Evolutionary conservation across 1,140 invertebrate species (phyloP).

Genomic region (Drosophila willistoni): DNA sequence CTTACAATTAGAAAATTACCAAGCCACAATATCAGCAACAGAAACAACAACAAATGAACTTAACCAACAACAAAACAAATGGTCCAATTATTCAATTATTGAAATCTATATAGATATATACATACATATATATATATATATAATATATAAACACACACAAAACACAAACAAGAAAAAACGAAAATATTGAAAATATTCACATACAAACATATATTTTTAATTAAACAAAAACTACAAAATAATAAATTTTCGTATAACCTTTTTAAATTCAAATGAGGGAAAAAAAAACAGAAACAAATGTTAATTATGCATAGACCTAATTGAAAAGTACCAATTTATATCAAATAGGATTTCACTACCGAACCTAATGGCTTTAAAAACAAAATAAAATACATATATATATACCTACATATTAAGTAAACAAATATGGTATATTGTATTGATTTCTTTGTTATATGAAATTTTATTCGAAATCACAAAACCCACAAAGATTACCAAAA

Average conservation of each 20-base stretch:
- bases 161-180: slow-evolving; percentile 8
- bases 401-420: slow-evolving; percentile 16
- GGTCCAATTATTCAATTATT: slow-evolving; percentile 82
- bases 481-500: slow-evolving; percentile 40
- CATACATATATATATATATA: slow-evolving; percentile 40
- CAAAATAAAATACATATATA: slow-evolving; percentile 24
- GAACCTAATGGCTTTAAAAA: slow-evolving; percentile 74
- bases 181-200: slow-evolving; percentile 23
- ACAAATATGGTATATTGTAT: slow-evolving; percentile 25
- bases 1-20: slow-evolving; percentile 55
- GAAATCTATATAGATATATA: slow-evolving; percentile 39
- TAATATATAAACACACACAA: slow-evolving; percentile 48
- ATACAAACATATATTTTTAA: slow-evolving; percentile 66
- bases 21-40: slow-evolving; percentile 65
- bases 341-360: slow-evolving; percentile 66
- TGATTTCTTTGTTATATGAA: slow-evolving; percentile 58
- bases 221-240: slow-evolving; percentile 28
- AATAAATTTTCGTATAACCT: slow-evolving; percentile 53
- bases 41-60: slow-evolving; percentile 4
- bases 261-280: slow-evolving; percentile 52
- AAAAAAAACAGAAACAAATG: slow-evolving; percentile 26
- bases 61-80: slow-evolving; percentile 62
- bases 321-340: slow-evolving; percentile 68
- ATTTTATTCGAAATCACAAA: slow-evolving; percentile 50
- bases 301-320: slow-evolving; percentile 42